These are phyloP conservation scores for Nemopilema nomurai DNA, from an alignment of 30 jellyfish, hydroid and myxozoan genomes.

Conservation along the genomic window DNA sequence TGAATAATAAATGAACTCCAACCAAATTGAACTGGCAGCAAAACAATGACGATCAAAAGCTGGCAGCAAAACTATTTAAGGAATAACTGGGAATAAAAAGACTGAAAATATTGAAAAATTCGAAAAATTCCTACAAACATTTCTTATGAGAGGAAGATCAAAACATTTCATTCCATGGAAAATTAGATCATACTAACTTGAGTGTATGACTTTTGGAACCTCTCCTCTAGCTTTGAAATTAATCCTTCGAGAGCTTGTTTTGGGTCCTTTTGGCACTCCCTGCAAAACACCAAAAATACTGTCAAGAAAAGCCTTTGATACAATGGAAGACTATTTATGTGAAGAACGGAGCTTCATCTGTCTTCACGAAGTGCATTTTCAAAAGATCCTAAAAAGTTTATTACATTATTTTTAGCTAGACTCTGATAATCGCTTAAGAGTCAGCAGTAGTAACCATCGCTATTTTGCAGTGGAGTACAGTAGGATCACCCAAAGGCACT, in stretches of 20 bases:
- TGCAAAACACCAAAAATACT: constrained; percentile 22
- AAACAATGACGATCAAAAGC: not conserved
- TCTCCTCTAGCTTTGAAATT: constrained; percentile 51
- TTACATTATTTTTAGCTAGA: too few species aligned
- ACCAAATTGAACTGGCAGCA: not conserved
- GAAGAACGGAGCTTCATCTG: too few species aligned
- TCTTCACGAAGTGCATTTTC: too few species aligned
- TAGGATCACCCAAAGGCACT: too few species aligned
- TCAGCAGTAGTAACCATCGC: too few species aligned
- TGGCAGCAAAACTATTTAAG: not conserved
- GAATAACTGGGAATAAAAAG: too few species aligned
- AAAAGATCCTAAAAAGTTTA: too few species aligned
- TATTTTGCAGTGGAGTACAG: too few species aligned
- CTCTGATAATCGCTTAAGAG: not conserved
- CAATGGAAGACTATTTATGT: too few species aligned
- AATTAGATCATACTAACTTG: constrained; percentile 69
- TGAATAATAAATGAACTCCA: not conserved
- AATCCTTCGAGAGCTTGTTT: constrained; percentile 38
- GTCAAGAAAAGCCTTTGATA: not conserved
- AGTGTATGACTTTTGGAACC: constrained; percentile 61
- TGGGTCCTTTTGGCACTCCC: constrained; percentile 79
- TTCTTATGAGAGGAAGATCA: too few species aligned
- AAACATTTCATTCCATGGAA: not conserved
- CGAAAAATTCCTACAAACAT: too few species aligned
- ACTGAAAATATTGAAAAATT: too few species aligned